Evolutionary conservation across 1,140 invertebrate genomes (phyloP), one percentile per base, ranked within the genome.

Genomic region (Drosophila neocordata): DNA sequence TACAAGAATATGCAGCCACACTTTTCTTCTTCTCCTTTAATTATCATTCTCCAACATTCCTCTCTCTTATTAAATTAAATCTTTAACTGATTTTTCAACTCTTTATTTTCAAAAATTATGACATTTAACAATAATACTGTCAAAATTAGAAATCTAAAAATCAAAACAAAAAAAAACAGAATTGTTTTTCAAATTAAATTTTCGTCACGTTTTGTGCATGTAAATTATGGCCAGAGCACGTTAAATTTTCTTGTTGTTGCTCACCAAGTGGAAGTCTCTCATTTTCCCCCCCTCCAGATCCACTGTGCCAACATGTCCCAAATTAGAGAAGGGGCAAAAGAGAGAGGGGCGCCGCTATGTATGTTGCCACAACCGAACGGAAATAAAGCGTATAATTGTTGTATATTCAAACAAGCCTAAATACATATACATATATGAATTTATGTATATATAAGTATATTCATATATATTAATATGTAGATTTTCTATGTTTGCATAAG

Each of bases 321-420:
- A 48, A 48, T 48, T 48, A 8, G 20, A 11, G 15, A 20, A 48
- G 41, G 41, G 41, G 41, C 22, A 24, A 24, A 48, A 9, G 9
- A 56, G 53, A 37, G 22, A 48, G 58, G 56, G 5, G 27, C 27
- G 27, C 27, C 70, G 62, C 31, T 52, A 51, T 38, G 35, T 72
- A 24, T n/a, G n/a, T n/a, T 73, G 59, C 57, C 35, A 64, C 63
- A 35, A 13, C 70, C 18, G 15, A 74, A 67, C 72, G 72, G 72
- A 74, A 74, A 73, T 74, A 74, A 67, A 20, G 56, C 48, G 52
- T 60, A 71, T 74, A 75, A 75, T 75, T 75, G 73, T 62, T 59
- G 56, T 65, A 8, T 31, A 31, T 34, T 7, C n/a, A 55, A 18
- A 35, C 31, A 56, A 12, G 22, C 2, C 12, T 53, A 53, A 12